Base-by-base conservation (phyloP, 2,888 invertebrate species). In the Biston betularia region DNA sequence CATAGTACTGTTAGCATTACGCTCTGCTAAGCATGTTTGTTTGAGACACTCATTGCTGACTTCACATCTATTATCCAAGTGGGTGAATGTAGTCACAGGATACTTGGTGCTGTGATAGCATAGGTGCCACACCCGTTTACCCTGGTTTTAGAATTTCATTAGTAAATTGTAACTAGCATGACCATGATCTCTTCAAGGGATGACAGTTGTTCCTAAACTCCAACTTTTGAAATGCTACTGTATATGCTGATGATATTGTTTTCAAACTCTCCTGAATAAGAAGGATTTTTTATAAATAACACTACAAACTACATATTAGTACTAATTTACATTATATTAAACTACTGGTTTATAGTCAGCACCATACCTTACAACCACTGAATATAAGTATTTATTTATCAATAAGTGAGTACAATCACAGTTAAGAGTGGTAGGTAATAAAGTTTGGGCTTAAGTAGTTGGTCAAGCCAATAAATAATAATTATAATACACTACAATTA, bases 61-160 rank as follows among this genome's bases (percentile, higher is more conserved):
- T 79, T 88, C 88, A 82, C 91, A 88, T 75, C 72, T 71, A 79
- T 88, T 88, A 82, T 92, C 89, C 76, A 89, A 68, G 68, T 90
- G 90, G n/a, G 85, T 82, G 84, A 89, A 93, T 68, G 84, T 87
- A 63, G 83, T 80, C 14, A 84, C 85, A 68, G 93, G 93, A 83
- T 89, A 89, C 82, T 81, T 89, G 73, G 76, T 83, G 78, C 84
- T 89, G 81, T 93, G 93, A 82, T 92, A 92, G 78, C 93, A 93
- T 77, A 86, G 82, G 80, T 90, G 88, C 93, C 93, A 93, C 75
- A 82, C 73, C 79, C 85, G 90, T 82, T 81, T 77, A 76, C 87
- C 92, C 93, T 93, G 83, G 78, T 87, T 81, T 80, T 80, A 80
- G 73, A 78, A 82, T 75, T 74, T 78, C 83, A 80, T 73, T 76